These are phyloP conservation scores for Scaptomyza graminum DNA, from an alignment of 1,140 invertebrate species.

Conservation along the genomic window DNA sequence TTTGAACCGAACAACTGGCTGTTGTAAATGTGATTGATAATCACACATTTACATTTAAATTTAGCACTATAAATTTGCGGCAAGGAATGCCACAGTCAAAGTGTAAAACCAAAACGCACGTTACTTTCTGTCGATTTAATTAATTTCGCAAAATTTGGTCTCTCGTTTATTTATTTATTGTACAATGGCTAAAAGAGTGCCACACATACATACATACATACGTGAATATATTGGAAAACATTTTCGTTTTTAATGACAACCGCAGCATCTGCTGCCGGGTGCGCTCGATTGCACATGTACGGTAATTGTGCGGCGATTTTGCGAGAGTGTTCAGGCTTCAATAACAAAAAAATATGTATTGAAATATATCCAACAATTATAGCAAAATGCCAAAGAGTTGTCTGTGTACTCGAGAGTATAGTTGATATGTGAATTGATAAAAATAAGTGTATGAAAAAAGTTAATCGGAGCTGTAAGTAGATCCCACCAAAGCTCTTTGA, in stretches of 20 bases:
- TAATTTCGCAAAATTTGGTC: constrained; percentile 76
- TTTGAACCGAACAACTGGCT: constrained; percentile 21
- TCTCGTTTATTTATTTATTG: constrained; percentile 69
- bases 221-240: constrained; percentile 50
- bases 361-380: no score
- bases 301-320: constrained; percentile 15
- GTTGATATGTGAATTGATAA: neutral
- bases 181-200: constrained; percentile 14
- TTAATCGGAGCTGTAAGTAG: no score
- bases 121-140: constrained; percentile 77
- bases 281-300: constrained; percentile 60
- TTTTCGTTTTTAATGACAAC: constrained; percentile 64
- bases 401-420: neutral
- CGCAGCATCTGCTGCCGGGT: constrained; percentile 72
- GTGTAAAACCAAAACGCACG: constrained; percentile 54
- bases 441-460: no score
- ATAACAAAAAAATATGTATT: constrained; percentile 21
- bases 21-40: constrained; percentile 36
- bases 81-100: constrained; percentile 45
- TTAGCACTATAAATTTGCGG: constrained; percentile 36
- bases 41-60: constrained; percentile 26
- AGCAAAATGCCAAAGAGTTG: constrained; percentile 34
- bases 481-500: neutral
- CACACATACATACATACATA: constrained; percentile 18
- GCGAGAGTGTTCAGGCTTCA: constrained; percentile 42